Evolutionary conservation across 2,797 vertebrate species (phyloP).

Genomic region (Arctocebus calabarensis): DNA sequence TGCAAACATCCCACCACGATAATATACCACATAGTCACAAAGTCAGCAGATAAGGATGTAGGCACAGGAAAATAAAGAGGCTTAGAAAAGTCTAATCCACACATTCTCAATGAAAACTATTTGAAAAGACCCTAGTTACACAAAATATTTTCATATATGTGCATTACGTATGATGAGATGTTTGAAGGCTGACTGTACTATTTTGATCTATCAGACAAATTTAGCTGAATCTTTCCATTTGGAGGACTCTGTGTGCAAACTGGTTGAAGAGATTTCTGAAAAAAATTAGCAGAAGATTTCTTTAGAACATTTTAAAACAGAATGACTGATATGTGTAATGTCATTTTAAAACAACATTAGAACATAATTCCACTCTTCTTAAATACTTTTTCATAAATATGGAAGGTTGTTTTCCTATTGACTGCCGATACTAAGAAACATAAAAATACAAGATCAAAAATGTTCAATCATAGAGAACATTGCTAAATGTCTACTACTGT

Average conservation of each 20-base stretch:
- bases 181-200: neutral
- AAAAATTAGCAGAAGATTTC: neutral
- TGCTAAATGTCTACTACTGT: neutral
- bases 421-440: neutral
- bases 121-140: neutral
- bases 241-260: neutral
- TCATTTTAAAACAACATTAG: slow-evolving; percentile 19
- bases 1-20: neutral
- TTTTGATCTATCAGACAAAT: slow-evolving; percentile 42
- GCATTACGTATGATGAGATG: neutral
- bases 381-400: neutral
- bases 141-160: neutral
- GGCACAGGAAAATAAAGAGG: neutral
- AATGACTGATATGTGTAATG: neutral
- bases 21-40: neutral
- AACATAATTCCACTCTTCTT: neutral
- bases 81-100: neutral
- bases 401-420: neutral
- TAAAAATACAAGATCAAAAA: neutral
- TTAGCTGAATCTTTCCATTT: slow-evolving; percentile 52
- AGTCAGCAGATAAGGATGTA: neutral
- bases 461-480: neutral
- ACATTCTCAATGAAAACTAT: slow-evolving; percentile 19
- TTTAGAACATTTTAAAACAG: slow-evolving; percentile 34
- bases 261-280: neutral